Percentiles rank a stretch among this genome's conserved stretches.
phyloP scores from a whole-genome alignment of 2,888 invertebrate species.

The Acholoe squamosa region DNA sequence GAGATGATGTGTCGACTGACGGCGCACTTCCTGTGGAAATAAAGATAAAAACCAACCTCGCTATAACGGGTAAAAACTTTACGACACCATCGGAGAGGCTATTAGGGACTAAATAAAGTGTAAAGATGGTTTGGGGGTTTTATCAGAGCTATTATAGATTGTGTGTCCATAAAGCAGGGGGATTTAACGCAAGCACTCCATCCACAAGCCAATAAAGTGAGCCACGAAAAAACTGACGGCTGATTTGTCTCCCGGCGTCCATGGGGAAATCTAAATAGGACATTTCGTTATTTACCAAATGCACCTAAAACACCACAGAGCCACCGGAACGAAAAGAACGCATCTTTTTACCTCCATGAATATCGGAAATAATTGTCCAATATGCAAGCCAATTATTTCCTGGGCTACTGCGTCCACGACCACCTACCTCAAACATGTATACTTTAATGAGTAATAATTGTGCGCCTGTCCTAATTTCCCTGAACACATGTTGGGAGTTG shows the following conservation, averaged over 20 bases:
- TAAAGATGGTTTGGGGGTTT: conserved; percentile 48
- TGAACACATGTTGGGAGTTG: no score
- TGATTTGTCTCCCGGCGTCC: conserved; percentile 19
- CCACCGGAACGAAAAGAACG: no score
- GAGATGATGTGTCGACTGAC: conserved; percentile 43
- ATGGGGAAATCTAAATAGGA: conserved; percentile 4
- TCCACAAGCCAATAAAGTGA: neutral
- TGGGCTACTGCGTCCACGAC: no score
- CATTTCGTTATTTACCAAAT: neutral
- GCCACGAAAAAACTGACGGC: neutral
- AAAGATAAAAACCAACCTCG: conserved; percentile 44
- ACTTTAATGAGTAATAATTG: no score
- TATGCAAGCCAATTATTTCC: no score
- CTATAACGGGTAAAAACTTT: conserved; percentile 1
- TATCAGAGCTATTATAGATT: conserved; percentile 31
- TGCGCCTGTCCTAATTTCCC: no score
- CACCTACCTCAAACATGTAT: no score
- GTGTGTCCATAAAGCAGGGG: neutral
- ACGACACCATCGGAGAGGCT: conserved; percentile 13
- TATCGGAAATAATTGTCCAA: no score
- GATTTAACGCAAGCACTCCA: conserved; percentile 31
- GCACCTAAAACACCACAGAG: neutral
- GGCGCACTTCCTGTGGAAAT: conserved; percentile 40
- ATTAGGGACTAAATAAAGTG: conserved; percentile 50
- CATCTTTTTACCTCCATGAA: no score